Evolutionary conservation across 1,140 invertebrate species (phyloP).

Genomic region (Aphelenchoides fujianensis): DNA sequence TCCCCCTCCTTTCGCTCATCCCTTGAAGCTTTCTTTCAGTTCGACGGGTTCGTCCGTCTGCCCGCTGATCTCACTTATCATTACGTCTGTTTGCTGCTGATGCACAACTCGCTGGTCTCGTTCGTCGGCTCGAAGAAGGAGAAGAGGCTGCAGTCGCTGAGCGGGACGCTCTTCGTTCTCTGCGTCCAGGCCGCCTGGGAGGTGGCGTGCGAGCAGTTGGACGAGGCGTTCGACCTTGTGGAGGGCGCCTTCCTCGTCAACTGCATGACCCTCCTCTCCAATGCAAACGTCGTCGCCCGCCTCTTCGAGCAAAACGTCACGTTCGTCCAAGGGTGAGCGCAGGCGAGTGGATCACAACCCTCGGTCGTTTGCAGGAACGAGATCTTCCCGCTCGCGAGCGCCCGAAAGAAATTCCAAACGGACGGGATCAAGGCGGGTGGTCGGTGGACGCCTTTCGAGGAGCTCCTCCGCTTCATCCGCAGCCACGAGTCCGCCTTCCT

Average conservation of each 20-base stretch:
- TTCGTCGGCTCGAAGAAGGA: background rate
- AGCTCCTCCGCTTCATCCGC: background rate
- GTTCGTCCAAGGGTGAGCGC: constrained; percentile 1
- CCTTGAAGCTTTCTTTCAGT: constrained; percentile 16
- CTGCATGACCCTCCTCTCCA: background rate
- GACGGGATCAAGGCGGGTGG: background rate
- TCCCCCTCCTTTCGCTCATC: background rate
- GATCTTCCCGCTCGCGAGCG: background rate
- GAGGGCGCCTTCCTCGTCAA: background rate
- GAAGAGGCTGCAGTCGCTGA: background rate
- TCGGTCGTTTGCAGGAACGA: background rate
- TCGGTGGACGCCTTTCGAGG: background rate
- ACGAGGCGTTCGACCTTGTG: background rate
- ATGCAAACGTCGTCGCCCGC: background rate
- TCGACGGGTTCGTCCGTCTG: background rate
- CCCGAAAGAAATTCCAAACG: background rate
- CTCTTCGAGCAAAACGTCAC: background rate
- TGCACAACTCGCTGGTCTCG: background rate
- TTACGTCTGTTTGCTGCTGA: constrained; percentile 15
- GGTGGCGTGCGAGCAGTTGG: background rate
- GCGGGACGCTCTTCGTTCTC: background rate
- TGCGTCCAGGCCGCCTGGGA: background rate
- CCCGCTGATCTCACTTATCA: background rate
- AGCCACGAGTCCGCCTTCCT: background rate
- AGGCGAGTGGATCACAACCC: too few species aligned